A percentile compares a stretch with the other conserved stretches of the same genome.
Evolutionary conservation across 2,113 vertebrate genomes (phyloP).

Genomic region (Sterrhoptilus dennistouni): DNA sequence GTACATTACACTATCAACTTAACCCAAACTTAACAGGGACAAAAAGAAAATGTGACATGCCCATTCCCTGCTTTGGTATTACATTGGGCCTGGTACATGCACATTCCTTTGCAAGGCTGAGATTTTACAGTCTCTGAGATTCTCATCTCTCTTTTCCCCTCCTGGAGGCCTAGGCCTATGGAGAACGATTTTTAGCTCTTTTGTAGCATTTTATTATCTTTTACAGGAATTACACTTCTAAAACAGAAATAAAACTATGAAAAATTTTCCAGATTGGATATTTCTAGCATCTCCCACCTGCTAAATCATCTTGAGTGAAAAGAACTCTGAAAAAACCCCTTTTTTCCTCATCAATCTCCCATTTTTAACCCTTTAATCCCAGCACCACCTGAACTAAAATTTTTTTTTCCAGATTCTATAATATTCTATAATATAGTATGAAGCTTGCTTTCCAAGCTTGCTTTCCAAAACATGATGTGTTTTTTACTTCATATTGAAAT

Average conservation of each 20-base stretch:
- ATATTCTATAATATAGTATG: neutral
- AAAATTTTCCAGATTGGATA: neutral
- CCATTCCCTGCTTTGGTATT: neutral
- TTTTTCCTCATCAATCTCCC: neutral
- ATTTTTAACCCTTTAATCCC: neutral
- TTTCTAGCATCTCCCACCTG: neutral
- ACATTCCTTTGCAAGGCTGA: neutral
- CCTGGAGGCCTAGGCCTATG: neutral
- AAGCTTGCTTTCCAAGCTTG: neutral
- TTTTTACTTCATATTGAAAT: neutral
- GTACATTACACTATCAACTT: neutral
- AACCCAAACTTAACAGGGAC: neutral
- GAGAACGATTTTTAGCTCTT: neutral
- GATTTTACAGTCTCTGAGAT: neutral
- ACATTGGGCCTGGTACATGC: rapidly evolving
- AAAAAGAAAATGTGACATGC: neutral
- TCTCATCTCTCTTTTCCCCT: neutral
- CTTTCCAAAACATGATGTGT: neutral
- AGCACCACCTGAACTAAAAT: neutral
- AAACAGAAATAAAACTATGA: neutral
- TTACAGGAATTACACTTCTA: neutral
- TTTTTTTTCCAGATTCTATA: neutral
- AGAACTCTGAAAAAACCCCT: neutral
- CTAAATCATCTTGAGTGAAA: neutral
- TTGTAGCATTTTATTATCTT: neutral